A percentile compares a stretch with the other conserved stretches of the same genome.
These are phyloP conservation scores for Leptocoma aspasia DNA, from an alignment of 2,113 vertebrate genomes.

Conservation along the genomic window DNA sequence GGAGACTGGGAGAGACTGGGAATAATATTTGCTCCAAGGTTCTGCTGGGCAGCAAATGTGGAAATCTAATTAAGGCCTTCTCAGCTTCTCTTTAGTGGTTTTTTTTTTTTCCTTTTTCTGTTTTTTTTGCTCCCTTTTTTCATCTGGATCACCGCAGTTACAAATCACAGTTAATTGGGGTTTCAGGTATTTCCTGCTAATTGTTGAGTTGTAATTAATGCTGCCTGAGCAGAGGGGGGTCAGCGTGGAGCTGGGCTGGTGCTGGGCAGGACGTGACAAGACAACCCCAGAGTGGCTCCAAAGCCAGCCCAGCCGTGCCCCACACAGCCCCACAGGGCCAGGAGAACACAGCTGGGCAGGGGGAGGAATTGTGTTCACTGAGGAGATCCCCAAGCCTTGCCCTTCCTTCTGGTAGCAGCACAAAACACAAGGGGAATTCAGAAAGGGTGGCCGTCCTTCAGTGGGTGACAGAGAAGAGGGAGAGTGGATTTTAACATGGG, in stretches of 20 bases:
- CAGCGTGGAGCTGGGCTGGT: not conserved
- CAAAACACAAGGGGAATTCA: fast-evolving
- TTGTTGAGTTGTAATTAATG: not conserved
- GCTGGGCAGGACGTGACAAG: not conserved
- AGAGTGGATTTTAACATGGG: fast-evolving
- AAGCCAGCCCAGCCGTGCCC: not conserved
- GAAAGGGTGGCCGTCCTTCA: no score
- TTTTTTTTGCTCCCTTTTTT: not conserved
- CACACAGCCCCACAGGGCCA: fast-evolving
- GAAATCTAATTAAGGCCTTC: not conserved
- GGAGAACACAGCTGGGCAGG: not conserved
- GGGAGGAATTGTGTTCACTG: fast-evolving
- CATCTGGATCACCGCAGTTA: not conserved
- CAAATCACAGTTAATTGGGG: not conserved
- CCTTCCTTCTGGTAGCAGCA: not conserved
- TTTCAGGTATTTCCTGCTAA: not conserved
- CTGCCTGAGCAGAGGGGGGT: not conserved
- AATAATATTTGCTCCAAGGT: not conserved
- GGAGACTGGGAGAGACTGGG: not conserved
- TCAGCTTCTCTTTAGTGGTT: not conserved
- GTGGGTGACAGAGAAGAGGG: fast-evolving
- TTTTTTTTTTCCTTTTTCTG: fast-evolving
- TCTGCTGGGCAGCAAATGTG: not conserved
- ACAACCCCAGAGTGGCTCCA: fast-evolving
- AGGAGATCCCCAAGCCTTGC: fast-evolving